These are phyloP conservation scores for Cristatella mucedo DNA, from an alignment of 2,888 invertebrate species.

Conservation along the genomic window DNA sequence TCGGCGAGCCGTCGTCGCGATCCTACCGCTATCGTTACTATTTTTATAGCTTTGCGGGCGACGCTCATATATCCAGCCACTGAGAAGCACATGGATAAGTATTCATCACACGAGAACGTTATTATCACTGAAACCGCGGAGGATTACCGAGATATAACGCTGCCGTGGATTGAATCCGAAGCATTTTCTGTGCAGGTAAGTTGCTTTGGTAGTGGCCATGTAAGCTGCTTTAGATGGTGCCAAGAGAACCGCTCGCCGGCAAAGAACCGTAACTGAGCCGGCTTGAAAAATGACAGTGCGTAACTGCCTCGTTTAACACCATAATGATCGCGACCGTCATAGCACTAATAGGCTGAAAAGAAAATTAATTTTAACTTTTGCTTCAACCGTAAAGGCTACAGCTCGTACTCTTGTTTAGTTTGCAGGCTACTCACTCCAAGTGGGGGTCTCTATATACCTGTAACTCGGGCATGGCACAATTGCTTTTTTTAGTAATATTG, in stretches of 20 bases:
- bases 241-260: neutral
- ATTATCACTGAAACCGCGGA: constrained; percentile 69
- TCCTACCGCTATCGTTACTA: neutral
- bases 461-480: too few relatives aligned
- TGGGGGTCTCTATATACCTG: too few relatives aligned
- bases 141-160: constrained; percentile 59
- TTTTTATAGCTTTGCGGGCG: constrained; percentile 50
- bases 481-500: too few relatives aligned
- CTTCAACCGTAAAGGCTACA: too few relatives aligned
- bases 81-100: constrained; percentile 75
- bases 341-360: too few relatives aligned
- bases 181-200: constrained; percentile 60
- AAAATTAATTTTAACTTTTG: too few relatives aligned
- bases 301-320: too few relatives aligned
- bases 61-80: constrained; percentile 85
- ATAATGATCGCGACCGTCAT: too few relatives aligned
- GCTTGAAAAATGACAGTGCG: too few relatives aligned
- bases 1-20: too few relatives aligned
- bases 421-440: too few relatives aligned
- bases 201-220: constrained; percentile 10
- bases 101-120: constrained; percentile 54
- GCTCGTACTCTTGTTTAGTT: too few relatives aligned
- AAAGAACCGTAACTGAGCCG: neutral
- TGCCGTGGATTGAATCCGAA: constrained; percentile 51
- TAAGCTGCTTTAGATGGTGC: constrained; percentile 5